phyloP scores from a whole-genome alignment of 2,113 vertebrate genomes.

The Nibea coibor region DNA sequence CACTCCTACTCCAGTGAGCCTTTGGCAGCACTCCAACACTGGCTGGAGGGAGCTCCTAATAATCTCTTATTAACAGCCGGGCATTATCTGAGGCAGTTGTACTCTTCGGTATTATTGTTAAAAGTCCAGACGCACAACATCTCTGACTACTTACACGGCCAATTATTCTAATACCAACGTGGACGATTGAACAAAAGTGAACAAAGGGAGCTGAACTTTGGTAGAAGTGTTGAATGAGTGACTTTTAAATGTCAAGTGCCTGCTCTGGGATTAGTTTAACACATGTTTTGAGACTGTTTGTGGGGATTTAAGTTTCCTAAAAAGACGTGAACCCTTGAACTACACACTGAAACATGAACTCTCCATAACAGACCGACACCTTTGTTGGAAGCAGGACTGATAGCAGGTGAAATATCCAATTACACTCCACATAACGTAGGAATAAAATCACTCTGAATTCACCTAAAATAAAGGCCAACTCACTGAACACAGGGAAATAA shows the following conservation, averaged over 20 bases:
- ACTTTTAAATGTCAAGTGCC: background rate
- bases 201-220: background rate
- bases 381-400: background rate
- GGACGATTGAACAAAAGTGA: background rate
- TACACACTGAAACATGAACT: constrained; percentile 1
- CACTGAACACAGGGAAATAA: too few relatives aligned
- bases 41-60: background rate
- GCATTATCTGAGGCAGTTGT: background rate
- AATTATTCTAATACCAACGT: background rate
- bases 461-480: background rate
- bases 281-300: background rate
- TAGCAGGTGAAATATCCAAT: background rate
- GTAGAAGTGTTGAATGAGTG: background rate
- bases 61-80: background rate
- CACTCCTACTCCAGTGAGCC: background rate
- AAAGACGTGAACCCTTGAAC: background rate
- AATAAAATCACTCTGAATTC: background rate
- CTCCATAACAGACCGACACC: background rate
- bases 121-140: background rate
- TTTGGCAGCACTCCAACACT: background rate
- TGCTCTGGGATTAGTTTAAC: background rate
- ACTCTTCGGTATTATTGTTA: background rate
- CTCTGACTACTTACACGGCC: too few relatives aligned
- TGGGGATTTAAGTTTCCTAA: too few relatives aligned
- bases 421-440: background rate